phyloP scores from a whole-genome alignment of 2,888 invertebrate genomes.

The Stegophylla sp. region DNA sequence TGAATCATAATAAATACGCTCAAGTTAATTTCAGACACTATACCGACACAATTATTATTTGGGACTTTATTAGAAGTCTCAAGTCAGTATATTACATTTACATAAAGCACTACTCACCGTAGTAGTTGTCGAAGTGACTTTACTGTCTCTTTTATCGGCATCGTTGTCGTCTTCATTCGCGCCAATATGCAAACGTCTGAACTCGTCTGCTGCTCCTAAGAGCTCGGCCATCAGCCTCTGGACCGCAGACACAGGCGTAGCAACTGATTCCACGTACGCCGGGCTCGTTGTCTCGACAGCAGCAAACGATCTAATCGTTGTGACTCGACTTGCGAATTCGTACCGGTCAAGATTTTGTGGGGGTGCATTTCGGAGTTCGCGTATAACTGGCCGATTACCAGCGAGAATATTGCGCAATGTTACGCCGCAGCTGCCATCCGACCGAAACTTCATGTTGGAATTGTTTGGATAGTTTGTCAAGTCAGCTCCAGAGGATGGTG shows the following conservation, averaged over 20 bases:
- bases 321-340: neutral
- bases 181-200: conserved; percentile 16
- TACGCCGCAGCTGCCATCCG: neutral
- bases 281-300: neutral
- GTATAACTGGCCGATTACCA: neutral
- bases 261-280: neutral
- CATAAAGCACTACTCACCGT: neutral
- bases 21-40: too few species aligned
- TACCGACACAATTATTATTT: too few species aligned
- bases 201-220: conserved; percentile 28
- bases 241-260: neutral
- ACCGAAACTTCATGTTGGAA: conserved; percentile 3
- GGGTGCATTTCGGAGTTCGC: neutral
- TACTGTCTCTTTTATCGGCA: neutral
- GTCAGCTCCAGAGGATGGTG: neutral
- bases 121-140: neutral
- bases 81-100: too few species aligned
- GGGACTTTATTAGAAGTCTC: too few species aligned
- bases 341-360: neutral
- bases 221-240: conserved; percentile 37
- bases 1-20: too few species aligned
- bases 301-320: neutral
- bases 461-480: neutral
- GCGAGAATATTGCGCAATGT: conserved; percentile 8
- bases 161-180: neutral